phyloP scores from a whole-genome alignment of 1,140 invertebrate genomes.

The Brachionus calyciflorus region DNA sequence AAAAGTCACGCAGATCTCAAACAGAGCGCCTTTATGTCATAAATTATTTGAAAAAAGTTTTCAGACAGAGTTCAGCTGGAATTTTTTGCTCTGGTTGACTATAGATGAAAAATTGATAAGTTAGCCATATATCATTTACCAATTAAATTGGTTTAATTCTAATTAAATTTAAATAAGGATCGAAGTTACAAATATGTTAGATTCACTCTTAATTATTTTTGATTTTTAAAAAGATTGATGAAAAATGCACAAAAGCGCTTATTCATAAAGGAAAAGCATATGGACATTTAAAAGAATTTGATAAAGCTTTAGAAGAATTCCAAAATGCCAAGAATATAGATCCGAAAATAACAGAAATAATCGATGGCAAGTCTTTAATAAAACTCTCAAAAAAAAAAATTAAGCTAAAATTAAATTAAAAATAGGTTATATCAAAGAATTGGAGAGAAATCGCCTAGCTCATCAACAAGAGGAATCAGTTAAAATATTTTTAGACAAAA shows the following conservation, averaged over 20 bases:
- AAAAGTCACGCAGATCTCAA: no score
- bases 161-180: no score
- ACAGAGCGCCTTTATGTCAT: no score
- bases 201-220: no score
- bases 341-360: constrained; percentile 49
- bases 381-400: neutral
- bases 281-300: constrained; percentile 53
- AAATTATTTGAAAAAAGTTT: no score
- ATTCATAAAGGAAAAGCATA: constrained; percentile 56
- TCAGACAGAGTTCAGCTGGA: no score
- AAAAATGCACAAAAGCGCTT: constrained; percentile 56
- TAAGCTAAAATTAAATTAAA: neutral
- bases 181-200: no score
- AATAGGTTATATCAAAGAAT: constrained; percentile 55
- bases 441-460: constrained; percentile 51
- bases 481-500: constrained; percentile 52
- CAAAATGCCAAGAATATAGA: constrained; percentile 53
- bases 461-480: constrained; percentile 52
- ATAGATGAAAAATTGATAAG: no score
- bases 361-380: neutral
- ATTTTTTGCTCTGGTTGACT: no score
- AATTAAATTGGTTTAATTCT: no score
- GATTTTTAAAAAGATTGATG: constrained; percentile 39
- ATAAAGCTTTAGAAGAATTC: constrained; percentile 55
- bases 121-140: no score